Evolutionary conservation across 2,797 vertebrate genomes (phyloP), one percentile per base, ranked within the genome.

Genomic region (Columba guinea): DNA sequence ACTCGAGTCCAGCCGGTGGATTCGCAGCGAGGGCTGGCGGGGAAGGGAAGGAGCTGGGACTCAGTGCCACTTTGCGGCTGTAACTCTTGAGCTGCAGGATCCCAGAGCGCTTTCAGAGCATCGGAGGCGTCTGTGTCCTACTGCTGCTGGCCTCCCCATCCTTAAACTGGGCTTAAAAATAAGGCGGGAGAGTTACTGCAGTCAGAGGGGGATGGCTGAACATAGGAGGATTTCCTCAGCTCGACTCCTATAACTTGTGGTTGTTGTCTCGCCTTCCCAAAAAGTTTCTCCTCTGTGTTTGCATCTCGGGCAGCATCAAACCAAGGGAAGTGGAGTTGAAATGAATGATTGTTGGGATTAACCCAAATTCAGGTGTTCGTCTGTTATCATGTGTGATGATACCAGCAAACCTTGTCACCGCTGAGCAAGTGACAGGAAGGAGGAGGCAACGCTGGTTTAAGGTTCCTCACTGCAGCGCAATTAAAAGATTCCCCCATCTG

Each of bases 151-250:
- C 26, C 18, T 30, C 49, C 34, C 10, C 5, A 0, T 16, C n/a
- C 82, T 63, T 22, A 28, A 26, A 11, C 24, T 5, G n/a, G 19
- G 55, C 5, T 34, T 27, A 14, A 34, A 69, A 73, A 4, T n/a
- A 0, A 0, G 37, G 24, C 2, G 0, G 7, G 17, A 55, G 24
- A 10, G 2, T 55, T 23, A 1, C 2, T 8, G 51, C 2, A 3
- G 9, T 39, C 9, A 9, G 5, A 1, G 41, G 26, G 35, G 8
- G 19, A 19, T 55, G 14, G 39, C 52, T n/a, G 35, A 20, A 8
- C 3, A 48, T 11, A 3, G 55, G 51, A 53, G 44, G 23, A 35
- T 46, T 52, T 82, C 56, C 59, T n/a, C 2, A 5, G 22, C 35
- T 48, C 1, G 1, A 4, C 15, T 23, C 48, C 37, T 10, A 16